Base-by-base conservation (phyloP, 2,888 invertebrate genomes). In the Lasioglossum villosulum region DNA sequence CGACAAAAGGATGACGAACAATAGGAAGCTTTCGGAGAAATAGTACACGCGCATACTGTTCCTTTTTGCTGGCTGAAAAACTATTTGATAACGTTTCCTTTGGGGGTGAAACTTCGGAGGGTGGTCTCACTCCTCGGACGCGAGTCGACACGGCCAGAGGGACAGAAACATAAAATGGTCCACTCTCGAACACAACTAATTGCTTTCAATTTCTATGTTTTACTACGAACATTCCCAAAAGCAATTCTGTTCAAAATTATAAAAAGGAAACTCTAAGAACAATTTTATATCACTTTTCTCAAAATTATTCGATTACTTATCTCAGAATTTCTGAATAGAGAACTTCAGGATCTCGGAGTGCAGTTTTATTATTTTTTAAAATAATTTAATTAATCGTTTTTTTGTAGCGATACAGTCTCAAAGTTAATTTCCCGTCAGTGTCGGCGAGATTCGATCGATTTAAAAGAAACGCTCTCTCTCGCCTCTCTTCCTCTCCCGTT, bases 1-100 rank as follows among this genome's bases (percentile, higher is more conserved):
- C 52, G 23, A 52, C 52, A 52, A 52, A 23, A 23, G 52, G 42
- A 14, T 27, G 30, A 45, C 70, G 75, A 30, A 14, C 34, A 48
- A 10, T 23, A 34, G 45, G 30, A 45, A 68, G 68, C 76, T 72
- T 86, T 78, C 76, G 74, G 63, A 52, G 52, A 23, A 52, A 52
- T 52, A 52, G 52, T 52, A 23, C 52, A 52, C 52, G 52, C 52
- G 52, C 52, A 52, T 23, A 52, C 52, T 52, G 52, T 52, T 52
- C 52, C 52, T 52, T 52, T 52, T 23, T 52, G 52, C 52, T 52
- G 19, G 23, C 23, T 52, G 23, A 52, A 52, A 52, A 52, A 52
- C 52, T 23, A 52, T 52, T 52, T 23, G 19, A 52, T 52, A 52
- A 23, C 52, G 52, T 52, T 52, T 23, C 52, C 52, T 52, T 52